Percentiles rank a stretch among this genome's conserved stretches.
Conservation (phyloP, 1,140 invertebrate genomes). For the Procambarus clarkii region DNA sequence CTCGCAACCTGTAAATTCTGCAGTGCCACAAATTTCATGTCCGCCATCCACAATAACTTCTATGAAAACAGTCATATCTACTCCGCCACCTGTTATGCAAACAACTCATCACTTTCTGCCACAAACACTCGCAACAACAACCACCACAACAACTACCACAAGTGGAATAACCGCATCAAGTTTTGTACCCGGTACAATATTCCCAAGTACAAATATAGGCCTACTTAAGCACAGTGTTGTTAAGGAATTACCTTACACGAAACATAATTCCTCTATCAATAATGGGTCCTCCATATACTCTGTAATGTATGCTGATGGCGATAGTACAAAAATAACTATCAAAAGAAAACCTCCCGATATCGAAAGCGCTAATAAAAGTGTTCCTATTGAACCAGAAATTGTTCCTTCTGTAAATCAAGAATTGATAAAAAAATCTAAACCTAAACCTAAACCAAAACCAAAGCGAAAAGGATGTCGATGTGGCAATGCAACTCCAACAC, state of each 20-base stretch:
- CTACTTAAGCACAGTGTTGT: constrained; percentile 66
- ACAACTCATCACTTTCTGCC: constrained; percentile 39
- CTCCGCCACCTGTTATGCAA: constrained; percentile 25
- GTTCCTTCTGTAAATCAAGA: constrained; percentile 54
- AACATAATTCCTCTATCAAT: constrained; percentile 79
- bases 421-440: constrained; percentile 78
- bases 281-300: constrained; percentile 86
- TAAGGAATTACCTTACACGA: constrained; percentile 56
- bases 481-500: constrained; percentile 91
- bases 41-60: constrained; percentile 25
- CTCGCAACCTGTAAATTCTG: constrained; percentile 35
- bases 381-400: constrained; percentile 61
- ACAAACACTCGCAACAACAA: constrained; percentile 49
- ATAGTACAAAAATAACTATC: constrained; percentile 86
- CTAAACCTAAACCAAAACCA: constrained; percentile 78
- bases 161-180: constrained; percentile 51
- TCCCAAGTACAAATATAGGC: constrained; percentile 70
- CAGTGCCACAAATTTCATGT: constrained; percentile 30
- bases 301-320: constrained; percentile 85
- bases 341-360: constrained; percentile 81
- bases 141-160: constrained; percentile 36
- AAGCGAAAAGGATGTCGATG: constrained; percentile 87
- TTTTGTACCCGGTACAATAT: constrained; percentile 67
- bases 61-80: constrained; percentile 31
- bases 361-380: constrained; percentile 58